Conservation (phyloP, 37 sponge, comb jelly and placozoan genomes). For the Ianthella basta region DNA sequence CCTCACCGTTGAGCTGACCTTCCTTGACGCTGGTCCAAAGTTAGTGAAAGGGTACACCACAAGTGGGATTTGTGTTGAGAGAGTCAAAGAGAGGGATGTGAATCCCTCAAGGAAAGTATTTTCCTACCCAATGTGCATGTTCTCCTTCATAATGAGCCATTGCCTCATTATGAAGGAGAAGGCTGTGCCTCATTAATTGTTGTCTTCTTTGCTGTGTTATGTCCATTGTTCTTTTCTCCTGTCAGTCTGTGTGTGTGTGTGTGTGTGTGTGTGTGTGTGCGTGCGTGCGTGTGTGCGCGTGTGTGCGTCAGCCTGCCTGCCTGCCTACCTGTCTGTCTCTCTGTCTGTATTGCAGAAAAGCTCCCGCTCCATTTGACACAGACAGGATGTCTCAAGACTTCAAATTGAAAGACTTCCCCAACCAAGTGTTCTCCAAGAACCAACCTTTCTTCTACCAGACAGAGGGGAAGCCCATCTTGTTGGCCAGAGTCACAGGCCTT, state of each 20-base stretch:
- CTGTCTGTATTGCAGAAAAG: constrained; percentile 41
- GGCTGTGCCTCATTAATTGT: too few species aligned
- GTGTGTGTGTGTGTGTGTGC: background rate
- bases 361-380: constrained; percentile 68
- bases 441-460: constrained; percentile 37
- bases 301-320: background rate
- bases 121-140: too few species aligned
- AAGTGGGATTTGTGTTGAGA: too few species aligned
- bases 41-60: background rate
- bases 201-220: too few species aligned
- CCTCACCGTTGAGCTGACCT: constrained; percentile 25
- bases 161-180: too few species aligned
- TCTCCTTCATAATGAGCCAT: too few species aligned
- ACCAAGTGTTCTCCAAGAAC: constrained; percentile 41
- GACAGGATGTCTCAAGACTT: constrained; percentile 59
- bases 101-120: too few species aligned
- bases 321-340: background rate
- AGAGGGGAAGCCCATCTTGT: constrained; percentile 33
- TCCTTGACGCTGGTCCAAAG: constrained; percentile 1
- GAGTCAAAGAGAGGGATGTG: too few species aligned
- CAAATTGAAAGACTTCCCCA: constrained; percentile 15
- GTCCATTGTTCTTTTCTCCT: constrained; percentile 7
- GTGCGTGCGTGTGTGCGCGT: background rate
- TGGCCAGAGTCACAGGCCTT: constrained; percentile 27
- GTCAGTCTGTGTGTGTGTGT: constrained; percentile 2